Conservation (phyloP, 2,888 invertebrate genomes). For the Drosophila anceps region DNA sequence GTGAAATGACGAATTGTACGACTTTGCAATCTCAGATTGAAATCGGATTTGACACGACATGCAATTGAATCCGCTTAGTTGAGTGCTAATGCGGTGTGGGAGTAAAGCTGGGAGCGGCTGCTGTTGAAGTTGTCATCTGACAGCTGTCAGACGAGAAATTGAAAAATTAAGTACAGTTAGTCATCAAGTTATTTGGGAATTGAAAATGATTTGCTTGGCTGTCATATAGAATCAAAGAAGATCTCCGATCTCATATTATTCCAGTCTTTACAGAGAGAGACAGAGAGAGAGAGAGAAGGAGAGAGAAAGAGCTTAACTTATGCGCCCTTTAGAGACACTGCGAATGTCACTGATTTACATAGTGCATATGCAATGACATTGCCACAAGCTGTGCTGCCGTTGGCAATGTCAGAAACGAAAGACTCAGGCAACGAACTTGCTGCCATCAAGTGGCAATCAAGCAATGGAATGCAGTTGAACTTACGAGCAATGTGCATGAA, state of each 20-base stretch:
- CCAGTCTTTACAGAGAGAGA: not conserved
- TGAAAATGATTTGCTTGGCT: not conserved
- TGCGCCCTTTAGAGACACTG: not conserved
- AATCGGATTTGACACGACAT: conserved; percentile 48
- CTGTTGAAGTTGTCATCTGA: conserved; percentile 1
- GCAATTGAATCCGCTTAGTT: conserved; percentile 33
- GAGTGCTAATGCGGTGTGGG: conserved; percentile 37
- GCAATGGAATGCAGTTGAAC: conserved; percentile 70
- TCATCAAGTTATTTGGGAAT: not conserved
- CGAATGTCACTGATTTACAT: conserved; percentile 35
- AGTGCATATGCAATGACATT: conserved; percentile 54
- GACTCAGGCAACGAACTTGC: conserved; percentile 71
- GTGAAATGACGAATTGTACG: conserved; percentile 49
- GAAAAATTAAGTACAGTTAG: not conserved
- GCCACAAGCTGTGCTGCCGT: conserved; percentile 30
- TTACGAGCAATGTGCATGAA: conserved; percentile 63
- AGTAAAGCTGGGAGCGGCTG: not conserved
- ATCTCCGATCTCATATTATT: not conserved
- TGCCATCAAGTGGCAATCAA: conserved; percentile 66
- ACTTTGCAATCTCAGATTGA: conserved; percentile 33
- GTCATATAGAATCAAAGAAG: not conserved
- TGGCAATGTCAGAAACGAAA: conserved; percentile 59
- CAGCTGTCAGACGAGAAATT: not conserved
- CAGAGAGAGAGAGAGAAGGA: not conserved
- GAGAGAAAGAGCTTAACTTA: not conserved